Base-by-base conservation (phyloP, 2,888 invertebrate genomes). In the Timema cristinae region DNA sequence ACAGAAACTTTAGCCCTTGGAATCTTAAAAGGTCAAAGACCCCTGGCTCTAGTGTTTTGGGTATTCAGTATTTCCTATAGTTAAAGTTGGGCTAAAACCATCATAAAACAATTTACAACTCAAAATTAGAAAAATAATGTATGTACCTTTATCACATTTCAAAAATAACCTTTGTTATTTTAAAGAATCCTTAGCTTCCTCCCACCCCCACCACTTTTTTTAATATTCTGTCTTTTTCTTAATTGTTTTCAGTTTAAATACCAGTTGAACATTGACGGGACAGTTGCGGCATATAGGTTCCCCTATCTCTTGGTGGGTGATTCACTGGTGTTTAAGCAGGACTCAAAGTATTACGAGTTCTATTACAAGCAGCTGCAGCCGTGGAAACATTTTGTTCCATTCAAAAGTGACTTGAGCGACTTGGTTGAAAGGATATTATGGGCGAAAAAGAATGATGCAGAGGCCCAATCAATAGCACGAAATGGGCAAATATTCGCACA, bases 261-360 rank as follows among this genome's bases (percentile, higher is more conserved):
- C 82, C 95, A 96, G 84, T 82, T 98, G 50, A 95, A 91, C 79
- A 86, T 98, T 71, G 98, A 98, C 84, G 98, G 98, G 15, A 95
- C 97, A 56, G 98, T 98, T 15, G 97, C 98, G 32, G 95, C 98
- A 0, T 98, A 98, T 82, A 87, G 98, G 75, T 87, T 97, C 76
- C 97, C 98, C 0, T 97, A 96, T 81, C 85, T 98, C 32, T 82
- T 98, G 75, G 93, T 89, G 66, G 97, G 97, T 1, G 93, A 94
- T 78, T 90, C 95, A 0, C 83, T 95, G 73, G 90, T 97, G 13
- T 85, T 98, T 13, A 98, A 98, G 83, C 97, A 97, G 83, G 89
- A 93, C 49, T 98, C 98, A 0, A 87, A 89, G n/a, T 98, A 94
- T 82, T 94, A 95, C 81, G 98, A 98, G 85, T 93, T 94, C 84